These are phyloP conservation scores for Pimpla rufipes DNA, from an alignment of 2,888 invertebrate species.

Conservation along the genomic window DNA sequence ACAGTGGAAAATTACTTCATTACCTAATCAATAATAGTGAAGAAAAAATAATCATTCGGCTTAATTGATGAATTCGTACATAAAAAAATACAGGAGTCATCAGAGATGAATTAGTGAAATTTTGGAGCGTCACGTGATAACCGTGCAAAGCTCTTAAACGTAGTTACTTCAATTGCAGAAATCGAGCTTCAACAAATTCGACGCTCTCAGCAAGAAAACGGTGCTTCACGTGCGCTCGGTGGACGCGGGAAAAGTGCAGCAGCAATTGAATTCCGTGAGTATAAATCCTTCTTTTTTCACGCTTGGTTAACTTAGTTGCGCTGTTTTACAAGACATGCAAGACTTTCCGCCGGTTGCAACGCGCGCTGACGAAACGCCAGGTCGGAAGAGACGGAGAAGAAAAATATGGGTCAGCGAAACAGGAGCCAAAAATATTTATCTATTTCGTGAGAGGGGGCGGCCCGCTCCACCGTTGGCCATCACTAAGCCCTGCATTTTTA, in stretches of 20 bases:
- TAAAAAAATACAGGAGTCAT: neutral
- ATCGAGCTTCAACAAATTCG: conserved; percentile 92
- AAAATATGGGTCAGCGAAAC: conserved; percentile 61
- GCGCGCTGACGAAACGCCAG: conserved; percentile 44
- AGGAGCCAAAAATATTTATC: conserved; percentile 66
- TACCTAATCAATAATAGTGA: neutral
- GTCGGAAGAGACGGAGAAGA: neutral
- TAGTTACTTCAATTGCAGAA: conserved; percentile 86
- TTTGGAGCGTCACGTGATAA: neutral
- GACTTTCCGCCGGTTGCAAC: neutral
- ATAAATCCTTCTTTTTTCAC: neutral
- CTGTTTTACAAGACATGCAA: conserved; percentile 4
- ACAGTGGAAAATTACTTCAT: neutral
- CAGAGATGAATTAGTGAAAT: neutral
- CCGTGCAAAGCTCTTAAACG: conserved; percentile 3
- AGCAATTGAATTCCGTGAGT: conserved; percentile 89
- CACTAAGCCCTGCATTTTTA: conserved; percentile 55
- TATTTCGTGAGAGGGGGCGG: conserved; percentile 51
- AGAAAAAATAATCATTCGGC: neutral
- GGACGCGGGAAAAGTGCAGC: conserved; percentile 89
- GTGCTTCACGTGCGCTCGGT: conserved; percentile 89
- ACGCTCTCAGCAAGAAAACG: conserved; percentile 90
- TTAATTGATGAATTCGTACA: neutral
- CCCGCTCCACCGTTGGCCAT: conserved; percentile 35
- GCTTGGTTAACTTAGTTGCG: neutral